Base-by-base conservation (phyloP, 2,113 vertebrate genomes). In the Picathartes gymnocephalus region DNA sequence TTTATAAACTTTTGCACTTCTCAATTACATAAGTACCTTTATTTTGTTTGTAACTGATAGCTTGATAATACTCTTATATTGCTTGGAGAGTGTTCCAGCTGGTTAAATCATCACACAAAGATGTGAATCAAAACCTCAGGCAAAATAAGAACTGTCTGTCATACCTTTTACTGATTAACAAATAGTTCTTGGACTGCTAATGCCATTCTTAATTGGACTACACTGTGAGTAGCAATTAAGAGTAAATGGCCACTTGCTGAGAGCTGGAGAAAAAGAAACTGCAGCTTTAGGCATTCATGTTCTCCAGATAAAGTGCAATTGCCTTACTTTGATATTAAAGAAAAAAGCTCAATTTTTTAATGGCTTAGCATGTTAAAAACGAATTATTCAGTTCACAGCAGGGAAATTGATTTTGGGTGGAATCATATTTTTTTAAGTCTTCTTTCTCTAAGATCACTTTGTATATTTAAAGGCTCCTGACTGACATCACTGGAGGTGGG, bases 241-340 rank as follows among this genome's bases (percentile, higher is more conserved):
- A 81, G 92, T 98, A 98, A 98, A 97, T 47, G 94, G 95, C 93
- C 91, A 94, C 97, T 97, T 96, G 96, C 97, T 97, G 98, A 97
- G 97, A 95, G 84, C 84, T 96, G 94, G 81, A 96, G 93, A 90
- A 98, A 97, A 91, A 96, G 93, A 97, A 97, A 94, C 87, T 90
- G 73, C 69, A 83, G 90, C 95, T 96, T 69, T 74, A 96, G 95
- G 96, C 91, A 76, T 87, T 96, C 39, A 8, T 62, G 45, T 95
- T 96, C 81, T 96, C 95, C 85, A 96, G 90, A 95, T 74, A 94
- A 97, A 96, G 40, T 84, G 31, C 62, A 86, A 77, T 96, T 90
- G 89, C 85, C 86, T 92, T 92, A 93, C 53, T 94, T 71, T 65
- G 57, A 53, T 93, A 44, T 90, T 91, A 90, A 95, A 97, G 65